phyloP scores from a whole-genome alignment of 2,113 vertebrate species.

The Hystrix brachyura region DNA sequence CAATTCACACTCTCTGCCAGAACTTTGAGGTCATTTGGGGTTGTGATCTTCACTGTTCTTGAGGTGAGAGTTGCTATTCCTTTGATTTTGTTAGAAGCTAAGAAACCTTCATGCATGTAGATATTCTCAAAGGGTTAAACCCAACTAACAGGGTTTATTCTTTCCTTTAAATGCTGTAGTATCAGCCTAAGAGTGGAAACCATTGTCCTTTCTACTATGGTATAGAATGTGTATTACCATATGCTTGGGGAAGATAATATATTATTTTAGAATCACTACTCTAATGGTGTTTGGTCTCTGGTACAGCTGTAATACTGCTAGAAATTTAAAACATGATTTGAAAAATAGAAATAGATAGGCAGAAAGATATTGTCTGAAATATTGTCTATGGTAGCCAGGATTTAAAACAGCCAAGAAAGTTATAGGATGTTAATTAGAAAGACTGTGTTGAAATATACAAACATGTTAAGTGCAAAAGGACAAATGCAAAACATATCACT shows the following conservation, averaged over 20 bases:
- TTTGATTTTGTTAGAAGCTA: neutral
- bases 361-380: neutral
- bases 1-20: neutral
- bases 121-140: neutral
- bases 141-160: neutral
- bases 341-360: neutral
- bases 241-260: neutral
- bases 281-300: neutral
- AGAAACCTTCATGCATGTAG: neutral
- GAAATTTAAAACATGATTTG: neutral
- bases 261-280: neutral
- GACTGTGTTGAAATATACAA: neutral
- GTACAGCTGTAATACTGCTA: neutral
- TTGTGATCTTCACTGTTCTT: neutral
- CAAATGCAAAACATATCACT: neutral
- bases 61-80: neutral
- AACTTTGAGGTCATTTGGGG: neutral
- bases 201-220: neutral
- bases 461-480: neutral
- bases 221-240: neutral
- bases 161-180: neutral
- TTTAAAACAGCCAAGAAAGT: neutral
- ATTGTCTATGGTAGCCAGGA: neutral
- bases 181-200: neutral
- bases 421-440: conserved; percentile 5